These are phyloP conservation scores for Eudemis profundana DNA, from an alignment of 2,888 invertebrate genomes.

Conservation along the genomic window DNA sequence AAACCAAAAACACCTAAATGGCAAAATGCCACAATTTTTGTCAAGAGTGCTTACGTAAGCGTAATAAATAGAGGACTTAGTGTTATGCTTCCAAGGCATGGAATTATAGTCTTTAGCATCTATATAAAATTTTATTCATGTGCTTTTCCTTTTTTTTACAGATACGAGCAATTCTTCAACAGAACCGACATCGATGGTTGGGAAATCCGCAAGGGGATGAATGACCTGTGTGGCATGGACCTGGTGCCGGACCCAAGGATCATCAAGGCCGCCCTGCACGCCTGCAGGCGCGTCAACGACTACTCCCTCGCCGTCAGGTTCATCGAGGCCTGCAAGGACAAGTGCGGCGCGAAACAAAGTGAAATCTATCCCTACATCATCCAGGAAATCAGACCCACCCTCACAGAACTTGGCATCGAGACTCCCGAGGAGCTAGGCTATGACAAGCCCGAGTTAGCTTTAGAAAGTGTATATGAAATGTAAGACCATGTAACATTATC, in stretches of 20 bases:
- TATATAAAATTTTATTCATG: not conserved
- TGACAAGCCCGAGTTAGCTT: constrained; percentile 97
- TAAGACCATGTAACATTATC: constrained; percentile 65
- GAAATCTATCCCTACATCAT: constrained; percentile 95
- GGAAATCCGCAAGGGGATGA: constrained; percentile 97
- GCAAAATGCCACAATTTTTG: too few relatives aligned
- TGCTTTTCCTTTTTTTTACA: too few relatives aligned
- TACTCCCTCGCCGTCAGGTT: constrained; percentile 96
- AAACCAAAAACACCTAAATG: too few relatives aligned
- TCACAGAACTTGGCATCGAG: constrained; percentile 96
- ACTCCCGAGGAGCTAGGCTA: constrained; percentile 98
- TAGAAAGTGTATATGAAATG: constrained; percentile 90
- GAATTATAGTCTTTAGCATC: too few relatives aligned
- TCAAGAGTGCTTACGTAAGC: too few relatives aligned
- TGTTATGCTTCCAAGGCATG: too few relatives aligned
- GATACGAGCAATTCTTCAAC: constrained; percentile 94
- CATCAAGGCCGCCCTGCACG: constrained; percentile 93
- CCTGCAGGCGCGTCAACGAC: constrained; percentile 97
- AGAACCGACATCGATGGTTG: constrained; percentile 96
- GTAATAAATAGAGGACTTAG: too few relatives aligned
- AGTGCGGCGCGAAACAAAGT: constrained; percentile 90
- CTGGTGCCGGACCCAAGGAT: constrained; percentile 96
- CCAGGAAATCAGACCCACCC: constrained; percentile 95
- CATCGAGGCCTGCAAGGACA: constrained; percentile 95
- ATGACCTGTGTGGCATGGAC: constrained; percentile 95